Conservation (phyloP, 2,797 vertebrate species). For the Hemibagrus guttatus region DNA sequence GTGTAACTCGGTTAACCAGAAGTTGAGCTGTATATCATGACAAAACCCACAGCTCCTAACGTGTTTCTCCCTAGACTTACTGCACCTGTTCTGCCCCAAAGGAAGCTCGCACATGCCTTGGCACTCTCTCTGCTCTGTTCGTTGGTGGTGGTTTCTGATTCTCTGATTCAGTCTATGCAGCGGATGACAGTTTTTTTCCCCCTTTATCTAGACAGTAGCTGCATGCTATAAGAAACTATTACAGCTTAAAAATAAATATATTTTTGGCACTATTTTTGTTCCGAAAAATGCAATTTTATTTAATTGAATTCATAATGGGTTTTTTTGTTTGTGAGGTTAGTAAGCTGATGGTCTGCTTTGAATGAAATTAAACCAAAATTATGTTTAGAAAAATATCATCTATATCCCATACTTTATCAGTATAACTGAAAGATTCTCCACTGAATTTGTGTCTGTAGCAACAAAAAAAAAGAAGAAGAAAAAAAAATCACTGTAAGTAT, state of each 20-base stretch:
- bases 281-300: background rate
- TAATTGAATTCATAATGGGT: too few relatives aligned
- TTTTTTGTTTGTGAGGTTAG: too few relatives aligned
- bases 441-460: background rate
- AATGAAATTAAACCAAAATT: constrained; percentile 27
- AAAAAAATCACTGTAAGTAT: background rate
- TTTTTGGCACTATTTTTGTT: background rate
- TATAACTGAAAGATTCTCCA: background rate
- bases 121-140: constrained; percentile 23
- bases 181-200: constrained; percentile 42
- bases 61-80: constrained; percentile 30
- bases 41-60: constrained; percentile 38
- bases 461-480: background rate
- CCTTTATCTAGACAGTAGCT: constrained; percentile 17
- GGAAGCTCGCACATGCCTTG: constrained; percentile 30
- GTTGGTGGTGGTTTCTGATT: constrained; percentile 54
- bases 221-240: constrained; percentile 2
- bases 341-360: too few relatives aligned
- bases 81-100: constrained; percentile 54
- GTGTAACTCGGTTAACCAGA: constrained; percentile 44
- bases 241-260: background rate
- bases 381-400: too few relatives aligned
- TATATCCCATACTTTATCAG: background rate
- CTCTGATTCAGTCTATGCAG: constrained; percentile 47
- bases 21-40: constrained; percentile 40